A percentile compares a stretch with the other conserved stretches of the same genome.
Evolutionary conservation across 2,888 invertebrate genomes (phyloP).

Genomic region (Leucophenga maculata): DNA sequence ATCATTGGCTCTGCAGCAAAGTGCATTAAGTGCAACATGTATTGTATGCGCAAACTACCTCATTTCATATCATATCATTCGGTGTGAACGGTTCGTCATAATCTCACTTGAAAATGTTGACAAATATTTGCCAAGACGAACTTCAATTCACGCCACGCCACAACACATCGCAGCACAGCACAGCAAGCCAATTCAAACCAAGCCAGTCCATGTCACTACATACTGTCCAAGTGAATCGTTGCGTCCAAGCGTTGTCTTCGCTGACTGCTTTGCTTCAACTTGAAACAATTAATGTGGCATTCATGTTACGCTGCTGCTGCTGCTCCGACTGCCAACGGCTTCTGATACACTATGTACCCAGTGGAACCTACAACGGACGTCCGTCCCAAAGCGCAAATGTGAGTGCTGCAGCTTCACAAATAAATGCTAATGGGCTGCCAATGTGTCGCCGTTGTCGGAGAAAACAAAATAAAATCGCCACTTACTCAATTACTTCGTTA

Average conservation of each 20-base stretch:
- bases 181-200: neutral
- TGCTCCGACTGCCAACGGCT: slow-evolving; percentile 53
- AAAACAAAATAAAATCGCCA: slow-evolving; percentile 38
- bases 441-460: slow-evolving; percentile 48
- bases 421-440: slow-evolving; percentile 66
- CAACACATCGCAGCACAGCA: neutral
- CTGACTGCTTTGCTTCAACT: slow-evolving; percentile 40
- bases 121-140: slow-evolving; percentile 52
- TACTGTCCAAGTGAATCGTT: neutral
- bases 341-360: slow-evolving; percentile 47
- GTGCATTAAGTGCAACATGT: slow-evolving; percentile 13
- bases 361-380: neutral
- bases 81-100: slow-evolving; percentile 64
- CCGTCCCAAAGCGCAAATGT: slow-evolving; percentile 7
- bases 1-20: slow-evolving; percentile 15
- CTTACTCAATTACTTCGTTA: slow-evolving; percentile 66
- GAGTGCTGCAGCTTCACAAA: slow-evolving; percentile 59
- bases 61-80: neutral
- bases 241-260: neutral
- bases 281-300: slow-evolving; percentile 67
- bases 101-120: slow-evolving; percentile 62
- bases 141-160: slow-evolving; percentile 32
- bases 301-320: slow-evolving; percentile 61
- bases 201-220: neutral
- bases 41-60: neutral